These are phyloP conservation scores for Corticium candelabrum DNA, from an alignment of 37 sponge, comb jelly and placozoan species.

Conservation along the genomic window DNA sequence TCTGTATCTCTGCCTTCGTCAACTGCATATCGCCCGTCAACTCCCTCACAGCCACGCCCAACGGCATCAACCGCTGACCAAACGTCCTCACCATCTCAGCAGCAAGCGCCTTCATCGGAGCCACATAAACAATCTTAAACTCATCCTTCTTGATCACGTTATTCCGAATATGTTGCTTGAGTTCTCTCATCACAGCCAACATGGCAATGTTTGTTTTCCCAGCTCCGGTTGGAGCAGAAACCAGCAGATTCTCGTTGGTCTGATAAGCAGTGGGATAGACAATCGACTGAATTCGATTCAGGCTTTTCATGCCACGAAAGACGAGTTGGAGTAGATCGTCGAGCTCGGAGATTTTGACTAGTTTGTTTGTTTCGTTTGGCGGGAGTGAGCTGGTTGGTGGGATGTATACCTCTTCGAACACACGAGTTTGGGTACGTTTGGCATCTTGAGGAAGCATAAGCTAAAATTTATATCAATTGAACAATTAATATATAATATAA, in stretches of 20 bases:
- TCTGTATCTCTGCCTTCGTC: conserved; percentile 81
- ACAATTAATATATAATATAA: too few relatives aligned
- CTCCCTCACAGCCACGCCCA: conserved; percentile 87
- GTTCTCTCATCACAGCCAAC: conserved; percentile 63
- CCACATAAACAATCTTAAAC: conserved; percentile 95
- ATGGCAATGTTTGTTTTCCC: conserved; percentile 99
- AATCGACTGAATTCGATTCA: conserved; percentile 83
- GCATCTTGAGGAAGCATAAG: conserved; percentile 13
- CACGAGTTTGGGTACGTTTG: conserved; percentile 14
- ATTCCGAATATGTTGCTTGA: conserved; percentile 60
- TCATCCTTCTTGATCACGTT: conserved; percentile 73
- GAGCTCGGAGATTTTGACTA: conserved; percentile 38
- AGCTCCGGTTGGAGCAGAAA: conserved; percentile 96
- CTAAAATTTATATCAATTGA: background rate
- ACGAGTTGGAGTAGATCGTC: conserved; percentile 52
- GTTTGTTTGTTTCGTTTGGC: conserved; percentile 44
- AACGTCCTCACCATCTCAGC: conserved; percentile 94
- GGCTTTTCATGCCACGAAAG: conserved; percentile 60
- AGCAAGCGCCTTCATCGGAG: conserved; percentile 99
- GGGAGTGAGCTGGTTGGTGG: conserved; percentile 49
- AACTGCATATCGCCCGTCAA: conserved; percentile 98
- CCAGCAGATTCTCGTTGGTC: conserved; percentile 89
- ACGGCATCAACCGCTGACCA: conserved; percentile 49
- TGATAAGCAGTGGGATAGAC: conserved; percentile 82
- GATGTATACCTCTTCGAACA: conserved; percentile 66